These are phyloP conservation scores for Aradophagus sp. DNA, from an alignment of 1,140 invertebrate species.

Conservation along the genomic window DNA sequence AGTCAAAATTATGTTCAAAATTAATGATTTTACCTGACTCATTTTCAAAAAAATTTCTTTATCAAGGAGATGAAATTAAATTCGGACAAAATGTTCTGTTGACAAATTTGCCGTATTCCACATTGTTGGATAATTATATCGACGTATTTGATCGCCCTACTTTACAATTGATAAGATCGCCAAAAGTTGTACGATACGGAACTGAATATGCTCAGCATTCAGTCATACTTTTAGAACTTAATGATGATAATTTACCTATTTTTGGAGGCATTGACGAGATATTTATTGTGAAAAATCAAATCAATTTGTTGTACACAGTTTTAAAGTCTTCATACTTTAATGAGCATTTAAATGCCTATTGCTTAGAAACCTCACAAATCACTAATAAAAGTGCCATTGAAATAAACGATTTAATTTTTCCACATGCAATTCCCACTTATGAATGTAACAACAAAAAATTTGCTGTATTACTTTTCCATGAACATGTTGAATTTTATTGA, in stretches of 20 bases:
- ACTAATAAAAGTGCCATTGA: slow-evolving; percentile 9
- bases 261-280: slow-evolving; percentile 23
- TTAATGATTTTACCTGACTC: slow-evolving; percentile 4
- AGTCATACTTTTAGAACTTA: slow-evolving; percentile 16
- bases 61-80: slow-evolving; percentile 38
- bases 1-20: slow-evolving; percentile 15
- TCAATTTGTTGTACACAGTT: slow-evolving; percentile 5
- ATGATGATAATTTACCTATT: slow-evolving; percentile 13
- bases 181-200: slow-evolving; percentile 29
- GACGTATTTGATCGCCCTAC: slow-evolving; percentile 13
- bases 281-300: slow-evolving; percentile 12
- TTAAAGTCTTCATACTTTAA: slow-evolving; percentile 8
- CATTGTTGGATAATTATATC: slow-evolving; percentile 33
- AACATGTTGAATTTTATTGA: slow-evolving; percentile 19
- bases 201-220: slow-evolving; percentile 13
- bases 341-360: slow-evolving; percentile 18
- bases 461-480: slow-evolving; percentile 20
- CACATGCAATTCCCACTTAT: slow-evolving; percentile 12
- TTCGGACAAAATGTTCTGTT: slow-evolving; percentile 32
- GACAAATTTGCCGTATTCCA: slow-evolving; percentile 28
- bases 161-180: slow-evolving; percentile 27
- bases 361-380: slow-evolving; percentile 4
- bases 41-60: slow-evolving; percentile 45
- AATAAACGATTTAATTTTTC: slow-evolving; percentile 13
- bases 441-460: slow-evolving; percentile 10